phyloP scores from a whole-genome alignment of 2,888 invertebrate species.

The Galeopsomyia nigrocyanea region DNA sequence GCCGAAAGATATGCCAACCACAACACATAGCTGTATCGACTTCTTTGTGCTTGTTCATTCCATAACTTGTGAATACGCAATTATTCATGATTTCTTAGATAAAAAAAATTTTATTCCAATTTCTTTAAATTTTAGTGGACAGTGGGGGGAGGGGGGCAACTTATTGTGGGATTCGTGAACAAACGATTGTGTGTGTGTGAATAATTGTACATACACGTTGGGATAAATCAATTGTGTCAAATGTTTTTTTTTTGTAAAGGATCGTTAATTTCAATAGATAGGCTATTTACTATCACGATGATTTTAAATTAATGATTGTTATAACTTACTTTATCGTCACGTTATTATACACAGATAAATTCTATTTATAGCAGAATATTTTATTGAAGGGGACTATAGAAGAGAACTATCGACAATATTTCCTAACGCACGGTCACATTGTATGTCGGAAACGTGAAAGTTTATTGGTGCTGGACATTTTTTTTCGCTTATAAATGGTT shows the following conservation, averaged over 20 bases:
- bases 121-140: too few species aligned
- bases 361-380: constrained; percentile 14
- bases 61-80: constrained; percentile 45
- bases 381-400: constrained; percentile 6
- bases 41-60: constrained; percentile 37
- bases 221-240: constrained; percentile 27
- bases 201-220: constrained; percentile 17
- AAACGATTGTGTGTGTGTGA: not conserved
- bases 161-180: too few species aligned
- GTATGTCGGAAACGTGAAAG: not conserved
- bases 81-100: constrained; percentile 16
- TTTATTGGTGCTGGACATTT: constrained; percentile 40
- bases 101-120: too few species aligned
- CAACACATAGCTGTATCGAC: constrained; percentile 47
- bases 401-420: constrained; percentile 23
- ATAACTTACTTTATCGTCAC: too few species aligned
- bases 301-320: too few species aligned
- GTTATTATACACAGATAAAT: constrained; percentile 1
- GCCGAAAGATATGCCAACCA: constrained; percentile 58
- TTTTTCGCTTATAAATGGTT: constrained; percentile 21
- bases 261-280: constrained; percentile 14
- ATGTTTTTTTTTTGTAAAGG: constrained; percentile 9
- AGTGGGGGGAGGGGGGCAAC: too few species aligned
- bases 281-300: constrained; percentile 22
- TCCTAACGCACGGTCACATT: constrained; percentile 19